These are phyloP conservation scores for Oxycera nigricornis DNA, from an alignment of 2,888 invertebrate genomes.

Conservation along the genomic window DNA sequence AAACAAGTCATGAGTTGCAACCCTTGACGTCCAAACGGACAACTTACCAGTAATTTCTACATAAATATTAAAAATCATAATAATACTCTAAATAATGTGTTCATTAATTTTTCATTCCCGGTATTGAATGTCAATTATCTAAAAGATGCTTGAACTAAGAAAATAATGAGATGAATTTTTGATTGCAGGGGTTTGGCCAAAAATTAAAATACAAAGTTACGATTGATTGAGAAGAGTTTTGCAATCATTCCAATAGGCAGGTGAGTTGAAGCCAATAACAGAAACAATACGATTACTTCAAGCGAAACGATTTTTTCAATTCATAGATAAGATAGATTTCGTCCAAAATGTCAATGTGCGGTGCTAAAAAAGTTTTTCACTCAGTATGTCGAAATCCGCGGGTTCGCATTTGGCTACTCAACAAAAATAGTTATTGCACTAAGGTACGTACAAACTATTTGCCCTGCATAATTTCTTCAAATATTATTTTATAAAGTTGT, in stretches of 20 bases:
- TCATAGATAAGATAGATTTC: constrained; percentile 3
- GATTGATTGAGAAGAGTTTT: neutral
- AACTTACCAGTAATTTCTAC: too few relatives aligned
- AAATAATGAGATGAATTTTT: too few relatives aligned
- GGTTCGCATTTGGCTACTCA: constrained; percentile 56
- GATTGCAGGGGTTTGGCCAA: neutral
- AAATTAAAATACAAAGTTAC: neutral
- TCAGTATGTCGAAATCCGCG: constrained; percentile 56
- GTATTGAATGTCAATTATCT: too few relatives aligned
- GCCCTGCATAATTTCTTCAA: too few relatives aligned
- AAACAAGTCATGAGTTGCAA: too few relatives aligned
- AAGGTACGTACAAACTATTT: constrained; percentile 57
- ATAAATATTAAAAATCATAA: too few relatives aligned
- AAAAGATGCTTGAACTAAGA: too few relatives aligned
- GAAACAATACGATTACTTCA: neutral
- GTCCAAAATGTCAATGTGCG: constrained; percentile 55
- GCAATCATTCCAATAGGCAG: constrained; percentile 26
- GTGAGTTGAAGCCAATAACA: too few relatives aligned
- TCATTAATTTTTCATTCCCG: neutral
- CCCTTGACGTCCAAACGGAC: too few relatives aligned
- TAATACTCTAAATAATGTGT: neutral
- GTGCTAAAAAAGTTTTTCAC: constrained; percentile 57
- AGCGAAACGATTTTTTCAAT: too few relatives aligned
- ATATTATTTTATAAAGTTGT: too few relatives aligned
- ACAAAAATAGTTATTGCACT: constrained; percentile 60